A percentile compares a stretch with the other conserved stretches of the same genome.
phyloP scores from a whole-genome alignment of 2,797 vertebrate species.

The Tragelaphus oryx region DNA sequence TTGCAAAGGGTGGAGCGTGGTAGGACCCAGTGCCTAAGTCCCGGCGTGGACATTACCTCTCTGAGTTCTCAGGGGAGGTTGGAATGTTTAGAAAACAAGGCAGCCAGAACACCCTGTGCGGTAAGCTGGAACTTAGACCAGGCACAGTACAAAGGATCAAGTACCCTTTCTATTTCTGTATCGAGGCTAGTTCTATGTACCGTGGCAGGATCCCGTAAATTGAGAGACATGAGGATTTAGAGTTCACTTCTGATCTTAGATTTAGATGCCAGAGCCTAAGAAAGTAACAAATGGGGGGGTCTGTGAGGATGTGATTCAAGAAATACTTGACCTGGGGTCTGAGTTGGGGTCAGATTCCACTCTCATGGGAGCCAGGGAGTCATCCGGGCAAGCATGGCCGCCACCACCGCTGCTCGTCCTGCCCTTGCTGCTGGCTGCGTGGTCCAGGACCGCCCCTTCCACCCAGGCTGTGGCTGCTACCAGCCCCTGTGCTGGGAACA shows the following conservation, averaged over 20 bases:
- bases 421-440: background rate
- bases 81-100: background rate
- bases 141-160: background rate
- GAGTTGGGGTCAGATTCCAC: background rate
- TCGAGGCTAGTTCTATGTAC: background rate
- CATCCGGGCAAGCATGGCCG: background rate
- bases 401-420: accelerated
- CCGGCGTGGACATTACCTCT: background rate
- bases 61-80: background rate
- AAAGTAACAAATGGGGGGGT: background rate
- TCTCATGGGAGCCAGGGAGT: background rate
- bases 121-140: background rate
- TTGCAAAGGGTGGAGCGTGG: background rate
- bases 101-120: background rate
- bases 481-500: background rate
- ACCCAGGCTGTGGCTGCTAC: background rate
- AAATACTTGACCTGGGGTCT: background rate
- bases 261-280: background rate
- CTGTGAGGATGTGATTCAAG: background rate
- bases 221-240: background rate
- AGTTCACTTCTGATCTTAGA: background rate
- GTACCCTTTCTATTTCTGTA: background rate
- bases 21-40: background rate
- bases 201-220: background rate
- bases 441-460: background rate